Conservation (phyloP, 1,140 invertebrate species). For the Proctacanthus coquilletti region DNA sequence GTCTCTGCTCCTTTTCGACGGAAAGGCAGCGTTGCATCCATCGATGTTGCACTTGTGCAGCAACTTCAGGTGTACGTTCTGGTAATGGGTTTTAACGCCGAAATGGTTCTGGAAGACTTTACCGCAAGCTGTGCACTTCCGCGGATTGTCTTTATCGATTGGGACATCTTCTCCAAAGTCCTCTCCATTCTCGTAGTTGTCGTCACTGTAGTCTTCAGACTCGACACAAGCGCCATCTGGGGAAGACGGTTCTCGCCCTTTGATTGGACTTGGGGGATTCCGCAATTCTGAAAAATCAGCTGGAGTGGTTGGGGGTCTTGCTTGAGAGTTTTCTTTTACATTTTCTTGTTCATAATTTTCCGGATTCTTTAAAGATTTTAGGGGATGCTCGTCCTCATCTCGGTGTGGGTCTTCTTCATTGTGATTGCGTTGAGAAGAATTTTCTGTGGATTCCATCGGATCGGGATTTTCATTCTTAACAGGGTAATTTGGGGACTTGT, state of each 20-base stretch:
- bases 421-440: too few relatives aligned
- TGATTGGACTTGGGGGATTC: too few relatives aligned
- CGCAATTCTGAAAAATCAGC: constrained; percentile 35
- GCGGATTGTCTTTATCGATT: constrained; percentile 53
- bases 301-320: constrained; percentile 40
- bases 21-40: constrained; percentile 90
- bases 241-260: too few relatives aligned
- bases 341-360: not conserved
- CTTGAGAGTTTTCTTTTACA: too few relatives aligned
- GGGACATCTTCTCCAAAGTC: constrained; percentile 67
- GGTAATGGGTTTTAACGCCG: constrained; percentile 89
- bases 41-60: constrained; percentile 94
- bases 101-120: constrained; percentile 92
- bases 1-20: constrained; percentile 85
- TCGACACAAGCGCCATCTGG: not conserved
- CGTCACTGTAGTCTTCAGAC: constrained; percentile 36
- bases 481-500: not conserved
- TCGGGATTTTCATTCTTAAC: not conserved
- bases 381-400: not conserved
- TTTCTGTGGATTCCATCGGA: not conserved
- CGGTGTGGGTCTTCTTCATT: too few relatives aligned
- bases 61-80: constrained; percentile 88
- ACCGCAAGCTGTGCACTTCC: constrained; percentile 79
- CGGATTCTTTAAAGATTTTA: not conserved
- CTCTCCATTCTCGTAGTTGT: constrained; percentile 54